Percentiles rank a stretch among this genome's conserved stretches.
phyloP scores from a whole-genome alignment of 2,797 vertebrate genomes.

The Hypotaenidia okinawae region DNA sequence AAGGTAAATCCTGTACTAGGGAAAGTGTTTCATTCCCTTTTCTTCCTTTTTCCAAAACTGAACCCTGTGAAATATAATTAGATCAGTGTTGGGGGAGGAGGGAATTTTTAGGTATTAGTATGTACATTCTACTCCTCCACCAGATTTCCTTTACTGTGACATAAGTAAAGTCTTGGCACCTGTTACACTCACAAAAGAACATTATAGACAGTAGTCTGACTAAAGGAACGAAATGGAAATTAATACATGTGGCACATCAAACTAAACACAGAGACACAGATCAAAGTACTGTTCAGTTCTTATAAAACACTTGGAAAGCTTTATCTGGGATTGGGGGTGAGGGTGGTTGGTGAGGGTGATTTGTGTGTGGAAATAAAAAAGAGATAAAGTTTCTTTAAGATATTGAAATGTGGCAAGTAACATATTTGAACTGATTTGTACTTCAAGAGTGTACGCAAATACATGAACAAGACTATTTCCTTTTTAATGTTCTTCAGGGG shows the following conservation, averaged over 20 bases:
- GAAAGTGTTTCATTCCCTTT: neutral
- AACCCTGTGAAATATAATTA: neutral
- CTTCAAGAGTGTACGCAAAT: neutral
- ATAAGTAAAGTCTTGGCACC: neutral
- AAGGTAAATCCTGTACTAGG: neutral
- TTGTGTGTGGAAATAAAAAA: too few relatives aligned
- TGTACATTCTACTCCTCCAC: neutral
- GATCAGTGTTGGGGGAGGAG: accelerated
- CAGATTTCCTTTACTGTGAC: neutral
- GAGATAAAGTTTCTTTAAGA: neutral
- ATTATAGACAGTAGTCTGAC: neutral
- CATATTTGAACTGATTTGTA: neutral
- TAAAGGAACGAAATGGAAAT: neutral
- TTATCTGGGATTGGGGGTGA: accelerated
- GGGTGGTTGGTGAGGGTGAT: too few relatives aligned
- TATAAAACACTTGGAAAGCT: neutral
- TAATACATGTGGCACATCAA: neutral
- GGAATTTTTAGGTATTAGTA: neutral
- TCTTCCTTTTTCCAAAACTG: neutral
- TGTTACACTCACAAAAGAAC: neutral
- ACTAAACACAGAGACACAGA: neutral
- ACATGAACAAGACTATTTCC: neutral
- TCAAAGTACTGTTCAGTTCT: neutral
- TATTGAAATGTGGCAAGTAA: neutral
- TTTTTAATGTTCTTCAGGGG: neutral